These are phyloP conservation scores for Protomyctophum bolini DNA, from an alignment of 2,113 vertebrate genomes.

Conservation along the genomic window DNA sequence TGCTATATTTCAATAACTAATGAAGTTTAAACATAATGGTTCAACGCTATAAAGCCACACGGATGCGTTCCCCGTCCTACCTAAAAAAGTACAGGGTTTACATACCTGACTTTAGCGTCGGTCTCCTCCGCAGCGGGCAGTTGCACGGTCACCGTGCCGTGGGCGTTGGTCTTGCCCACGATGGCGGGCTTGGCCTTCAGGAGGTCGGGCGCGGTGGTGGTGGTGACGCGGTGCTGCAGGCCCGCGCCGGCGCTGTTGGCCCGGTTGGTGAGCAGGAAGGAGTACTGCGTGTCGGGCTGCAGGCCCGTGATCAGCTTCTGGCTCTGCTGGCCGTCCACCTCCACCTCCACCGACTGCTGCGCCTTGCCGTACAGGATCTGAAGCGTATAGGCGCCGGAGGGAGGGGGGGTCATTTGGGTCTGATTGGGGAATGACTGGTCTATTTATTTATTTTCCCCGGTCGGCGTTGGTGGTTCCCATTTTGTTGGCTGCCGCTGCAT, in stretches of 20 bases:
- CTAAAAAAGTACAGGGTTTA: too few relatives aligned
- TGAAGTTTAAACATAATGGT: too few relatives aligned
- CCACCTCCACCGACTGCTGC: conserved; percentile 92
- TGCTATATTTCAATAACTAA: too few relatives aligned
- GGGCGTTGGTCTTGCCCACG: conserved; percentile 92
- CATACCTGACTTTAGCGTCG: conserved; percentile 90
- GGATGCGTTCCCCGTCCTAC: too few relatives aligned
- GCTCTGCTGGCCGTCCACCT: conserved; percentile 92
- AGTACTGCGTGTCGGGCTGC: conserved; percentile 94
- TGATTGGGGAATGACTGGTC: too few relatives aligned
- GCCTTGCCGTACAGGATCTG: conserved; percentile 96
- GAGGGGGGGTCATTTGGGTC: not conserved
- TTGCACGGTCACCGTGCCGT: conserved; percentile 95
- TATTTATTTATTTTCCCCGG: too few relatives aligned
- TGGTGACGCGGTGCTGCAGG: conserved; percentile 91
- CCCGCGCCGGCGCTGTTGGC: conserved; percentile 91
- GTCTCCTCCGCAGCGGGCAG: conserved; percentile 90
- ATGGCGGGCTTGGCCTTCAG: conserved; percentile 91
- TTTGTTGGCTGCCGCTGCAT: too few relatives aligned
- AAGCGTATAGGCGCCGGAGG: not conserved
- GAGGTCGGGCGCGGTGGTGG: conserved; percentile 92
- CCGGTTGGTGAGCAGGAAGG: conserved; percentile 94
- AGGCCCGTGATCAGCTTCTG: conserved; percentile 92
- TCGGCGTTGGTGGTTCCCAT: too few relatives aligned
- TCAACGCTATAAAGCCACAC: too few relatives aligned